A percentile compares a stretch with the other conserved stretches of the same genome.
These are phyloP conservation scores for Pampus argenteus DNA, from an alignment of 2,797 vertebrate species.

Conservation along the genomic window DNA sequence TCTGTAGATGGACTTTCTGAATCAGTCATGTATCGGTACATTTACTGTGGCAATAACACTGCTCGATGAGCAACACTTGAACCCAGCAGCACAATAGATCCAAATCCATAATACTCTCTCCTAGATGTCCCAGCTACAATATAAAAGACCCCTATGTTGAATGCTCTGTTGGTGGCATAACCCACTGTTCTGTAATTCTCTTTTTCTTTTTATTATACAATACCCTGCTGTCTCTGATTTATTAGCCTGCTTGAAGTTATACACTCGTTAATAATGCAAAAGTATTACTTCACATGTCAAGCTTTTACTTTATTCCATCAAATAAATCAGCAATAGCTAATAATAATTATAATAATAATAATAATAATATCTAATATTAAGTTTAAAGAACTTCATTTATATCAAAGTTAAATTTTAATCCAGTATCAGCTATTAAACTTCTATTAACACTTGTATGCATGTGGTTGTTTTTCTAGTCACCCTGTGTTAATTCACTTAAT, in stretches of 20 bases:
- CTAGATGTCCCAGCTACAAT: slow-evolving; percentile 19
- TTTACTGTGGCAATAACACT: slow-evolving; percentile 47
- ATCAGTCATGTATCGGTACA: slow-evolving; percentile 17
- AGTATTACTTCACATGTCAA: slow-evolving; percentile 10
- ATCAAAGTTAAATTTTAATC: not conserved
- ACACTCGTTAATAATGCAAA: slow-evolving; percentile 26
- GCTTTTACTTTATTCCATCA: slow-evolving; percentile 7
- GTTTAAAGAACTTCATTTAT: not conserved
- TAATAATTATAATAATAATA: slow-evolving; percentile 3
- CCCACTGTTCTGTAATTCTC: slow-evolving; percentile 46
- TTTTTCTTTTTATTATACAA: slow-evolving; percentile 35
- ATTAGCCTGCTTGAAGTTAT: slow-evolving; percentile 52
- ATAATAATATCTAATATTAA: not conserved
- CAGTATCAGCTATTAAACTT: too few species aligned
- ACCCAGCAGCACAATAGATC: slow-evolving; percentile 37
- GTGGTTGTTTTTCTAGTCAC: too few species aligned
- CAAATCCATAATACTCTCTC: slow-evolving; percentile 41
- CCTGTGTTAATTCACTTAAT: too few species aligned
- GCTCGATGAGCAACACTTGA: slow-evolving; percentile 48
- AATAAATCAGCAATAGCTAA: slow-evolving; percentile 3
- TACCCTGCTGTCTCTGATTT: slow-evolving; percentile 39
- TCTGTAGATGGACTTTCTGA: slow-evolving; percentile 33
- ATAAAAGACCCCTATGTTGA: slow-evolving; percentile 30
- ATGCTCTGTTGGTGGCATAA: slow-evolving; percentile 34
- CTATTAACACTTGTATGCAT: too few species aligned